Conservation (phyloP, 2,888 invertebrate species). For the Hoplodrina blanda region DNA sequence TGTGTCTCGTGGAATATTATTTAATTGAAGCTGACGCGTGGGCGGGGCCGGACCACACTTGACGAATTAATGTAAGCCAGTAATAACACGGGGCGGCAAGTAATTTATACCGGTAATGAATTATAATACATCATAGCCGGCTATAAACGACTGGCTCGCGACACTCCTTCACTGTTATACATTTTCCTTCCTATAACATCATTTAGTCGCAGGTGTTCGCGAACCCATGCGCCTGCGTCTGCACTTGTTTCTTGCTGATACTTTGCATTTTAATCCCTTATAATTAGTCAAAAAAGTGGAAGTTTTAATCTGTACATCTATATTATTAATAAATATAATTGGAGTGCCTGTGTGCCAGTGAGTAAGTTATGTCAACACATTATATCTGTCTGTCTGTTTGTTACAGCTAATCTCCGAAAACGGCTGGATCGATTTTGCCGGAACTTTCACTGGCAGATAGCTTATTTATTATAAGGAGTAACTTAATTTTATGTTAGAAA, state of each 20-base stretch:
- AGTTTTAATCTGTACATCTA: no score
- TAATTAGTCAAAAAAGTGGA: no score
- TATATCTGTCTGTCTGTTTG: no score
- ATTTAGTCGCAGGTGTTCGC: slow-evolving; percentile 19
- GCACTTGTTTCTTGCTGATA: background rate
- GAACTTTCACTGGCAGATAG: no score
- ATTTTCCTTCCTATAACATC: slow-evolving; percentile 42
- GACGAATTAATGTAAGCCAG: slow-evolving; percentile 75
- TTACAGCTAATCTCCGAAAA: no score
- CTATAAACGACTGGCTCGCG: slow-evolving; percentile 53
- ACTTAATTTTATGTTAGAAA: no score
- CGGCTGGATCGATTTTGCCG: no score
- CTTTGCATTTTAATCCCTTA: background rate
- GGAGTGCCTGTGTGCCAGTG: no score
- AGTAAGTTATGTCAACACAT: no score
- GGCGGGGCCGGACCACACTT: slow-evolving; percentile 77
- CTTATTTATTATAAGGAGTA: no score
- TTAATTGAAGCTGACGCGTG: slow-evolving; percentile 66
- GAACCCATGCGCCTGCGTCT: background rate
- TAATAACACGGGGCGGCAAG: slow-evolving; percentile 70
- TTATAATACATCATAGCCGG: slow-evolving; percentile 70
- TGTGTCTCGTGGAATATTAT: slow-evolving; percentile 59
- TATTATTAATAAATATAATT: no score
- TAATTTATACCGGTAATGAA: slow-evolving; percentile 72
- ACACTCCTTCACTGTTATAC: slow-evolving; percentile 48